Evolutionary conservation across 2,113 vertebrate genomes (phyloP).

Genomic region (Mesoclemmys tuberculata): DNA sequence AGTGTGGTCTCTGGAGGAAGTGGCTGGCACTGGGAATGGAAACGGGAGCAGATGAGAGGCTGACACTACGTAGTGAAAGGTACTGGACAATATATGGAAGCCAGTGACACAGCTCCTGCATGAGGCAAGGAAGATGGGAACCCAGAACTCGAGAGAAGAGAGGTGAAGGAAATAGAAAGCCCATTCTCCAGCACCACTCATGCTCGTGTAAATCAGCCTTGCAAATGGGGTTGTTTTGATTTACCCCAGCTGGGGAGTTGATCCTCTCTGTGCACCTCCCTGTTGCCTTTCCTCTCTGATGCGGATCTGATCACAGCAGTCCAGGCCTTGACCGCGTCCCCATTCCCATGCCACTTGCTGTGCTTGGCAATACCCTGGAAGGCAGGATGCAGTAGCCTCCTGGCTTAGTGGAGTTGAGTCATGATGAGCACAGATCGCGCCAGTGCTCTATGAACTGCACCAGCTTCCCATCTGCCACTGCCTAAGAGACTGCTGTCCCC

Average conservation of each 20-base stretch:
- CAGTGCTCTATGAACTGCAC: neutral
- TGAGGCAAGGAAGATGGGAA: neutral
- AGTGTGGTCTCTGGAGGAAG: neutral
- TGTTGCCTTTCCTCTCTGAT: too few relatives aligned
- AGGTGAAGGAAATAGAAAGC: neutral
- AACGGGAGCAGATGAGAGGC: neutral
- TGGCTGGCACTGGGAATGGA: too few relatives aligned
- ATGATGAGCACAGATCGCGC: neutral
- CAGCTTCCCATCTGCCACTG: neutral
- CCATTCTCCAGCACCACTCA: neutral
- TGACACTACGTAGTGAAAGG: neutral
- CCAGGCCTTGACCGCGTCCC: neutral
- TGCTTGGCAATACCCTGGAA: neutral
- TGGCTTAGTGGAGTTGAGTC: neutral
- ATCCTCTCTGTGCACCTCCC: neutral
- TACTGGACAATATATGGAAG: neutral
- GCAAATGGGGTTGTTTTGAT: too few relatives aligned
- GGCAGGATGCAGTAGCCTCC: neutral
- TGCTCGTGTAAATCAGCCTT: too few relatives aligned
- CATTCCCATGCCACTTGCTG: neutral
- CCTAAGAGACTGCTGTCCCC: neutral
- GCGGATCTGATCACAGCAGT: neutral
- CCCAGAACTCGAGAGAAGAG: neutral
- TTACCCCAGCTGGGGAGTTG: neutral
- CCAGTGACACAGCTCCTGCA: neutral